Conservation (phyloP, 2,113 vertebrate species). For the Acanthochromis polyacanthus region DNA sequence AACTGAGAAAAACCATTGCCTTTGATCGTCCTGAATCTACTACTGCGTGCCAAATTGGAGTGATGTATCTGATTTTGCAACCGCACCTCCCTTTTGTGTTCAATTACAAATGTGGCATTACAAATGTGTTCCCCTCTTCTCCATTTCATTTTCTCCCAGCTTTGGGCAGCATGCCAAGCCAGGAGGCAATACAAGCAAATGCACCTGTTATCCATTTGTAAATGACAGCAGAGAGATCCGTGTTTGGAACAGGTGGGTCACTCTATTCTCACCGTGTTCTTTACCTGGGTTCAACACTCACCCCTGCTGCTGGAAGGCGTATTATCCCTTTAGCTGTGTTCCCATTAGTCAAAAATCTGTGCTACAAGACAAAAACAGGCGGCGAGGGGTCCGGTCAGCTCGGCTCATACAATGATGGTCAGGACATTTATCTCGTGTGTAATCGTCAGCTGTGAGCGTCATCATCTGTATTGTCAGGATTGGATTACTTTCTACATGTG, state of each 20-base stretch:
- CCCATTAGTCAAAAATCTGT: constrained; percentile 40
- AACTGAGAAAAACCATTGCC: neutral
- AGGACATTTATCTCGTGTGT: constrained; percentile 12
- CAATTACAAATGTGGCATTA: neutral
- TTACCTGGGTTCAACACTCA: constrained; percentile 46
- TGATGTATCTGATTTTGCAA: constrained; percentile 5
- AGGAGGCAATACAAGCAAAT: constrained; percentile 31
- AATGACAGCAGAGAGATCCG: constrained; percentile 33
- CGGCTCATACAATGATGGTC: neutral
- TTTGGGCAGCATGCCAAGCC: constrained; percentile 43
- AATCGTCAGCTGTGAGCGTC: constrained; percentile 13
- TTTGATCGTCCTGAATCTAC: neutral
- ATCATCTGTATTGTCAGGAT: constrained; percentile 24
- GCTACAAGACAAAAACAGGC: neutral
- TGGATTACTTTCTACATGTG: constrained; percentile 18
- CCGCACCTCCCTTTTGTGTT: neutral
- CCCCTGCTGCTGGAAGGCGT: constrained; percentile 47
- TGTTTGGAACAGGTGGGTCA: constrained; percentile 62
- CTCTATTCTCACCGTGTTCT: constrained; percentile 54
- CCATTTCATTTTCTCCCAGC: constrained; percentile 8
- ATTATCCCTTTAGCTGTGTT: constrained; percentile 39
- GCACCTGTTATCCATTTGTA: constrained; percentile 69
- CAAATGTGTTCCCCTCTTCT: neutral
- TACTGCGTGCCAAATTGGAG: neutral
- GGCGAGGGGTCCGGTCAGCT: neutral